These are phyloP conservation scores for Drosophila formosana DNA, from an alignment of 2,888 invertebrate species.

Conservation along the genomic window DNA sequence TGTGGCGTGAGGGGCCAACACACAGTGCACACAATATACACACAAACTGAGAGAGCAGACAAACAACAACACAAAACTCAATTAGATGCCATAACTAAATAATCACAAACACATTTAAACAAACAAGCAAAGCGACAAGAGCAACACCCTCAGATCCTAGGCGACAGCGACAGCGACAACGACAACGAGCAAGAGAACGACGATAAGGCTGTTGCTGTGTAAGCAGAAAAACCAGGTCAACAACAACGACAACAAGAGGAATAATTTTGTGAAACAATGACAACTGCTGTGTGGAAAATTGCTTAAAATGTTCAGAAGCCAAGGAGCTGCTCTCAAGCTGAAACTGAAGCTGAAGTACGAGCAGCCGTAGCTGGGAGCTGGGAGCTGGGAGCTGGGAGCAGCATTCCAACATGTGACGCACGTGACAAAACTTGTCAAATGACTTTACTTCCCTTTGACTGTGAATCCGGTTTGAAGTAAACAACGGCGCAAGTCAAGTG, in stretches of 20 bases:
- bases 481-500: constrained; percentile 39
- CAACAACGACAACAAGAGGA: constrained; percentile 46
- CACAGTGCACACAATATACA: constrained; percentile 1
- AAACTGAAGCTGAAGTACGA: not conserved
- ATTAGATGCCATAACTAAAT: constrained; percentile 79
- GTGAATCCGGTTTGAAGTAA: constrained; percentile 62
- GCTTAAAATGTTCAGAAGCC: constrained; percentile 67
- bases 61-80: constrained; percentile 69
- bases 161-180: constrained; percentile 23
- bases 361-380: constrained; percentile 10
- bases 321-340: constrained; percentile 6
- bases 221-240: constrained; percentile 64
- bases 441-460: constrained; percentile 72
- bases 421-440: constrained; percentile 81
- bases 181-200: constrained; percentile 26
- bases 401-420: constrained; percentile 78
- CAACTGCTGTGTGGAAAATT: constrained; percentile 68
- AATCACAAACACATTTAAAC: constrained; percentile 79
- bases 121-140: constrained; percentile 61
- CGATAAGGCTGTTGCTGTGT: constrained; percentile 30
- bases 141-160: constrained; percentile 54
- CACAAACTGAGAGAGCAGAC: constrained; percentile 13
- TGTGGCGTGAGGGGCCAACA: constrained; percentile 31
- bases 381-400: constrained; percentile 16
- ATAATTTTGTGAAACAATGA: constrained; percentile 72